These are phyloP conservation scores for Campoletis sonorensis DNA, from an alignment of 1,140 invertebrate species.

Conservation along the genomic window DNA sequence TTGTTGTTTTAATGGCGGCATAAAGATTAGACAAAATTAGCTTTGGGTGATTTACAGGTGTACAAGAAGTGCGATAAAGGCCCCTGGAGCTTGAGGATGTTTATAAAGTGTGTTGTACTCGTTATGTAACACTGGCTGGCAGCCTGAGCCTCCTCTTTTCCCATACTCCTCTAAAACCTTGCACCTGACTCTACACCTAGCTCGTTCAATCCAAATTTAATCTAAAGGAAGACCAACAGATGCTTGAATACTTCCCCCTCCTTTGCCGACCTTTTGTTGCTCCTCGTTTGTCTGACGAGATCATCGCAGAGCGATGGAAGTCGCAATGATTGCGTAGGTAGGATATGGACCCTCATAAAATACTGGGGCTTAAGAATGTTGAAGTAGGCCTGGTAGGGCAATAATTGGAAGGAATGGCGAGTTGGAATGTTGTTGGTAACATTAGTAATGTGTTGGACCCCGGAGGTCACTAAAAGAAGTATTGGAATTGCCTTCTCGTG, in stretches of 20 bases:
- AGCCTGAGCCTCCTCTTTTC: not conserved
- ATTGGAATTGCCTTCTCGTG: not conserved
- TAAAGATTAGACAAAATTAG: constrained; percentile 68
- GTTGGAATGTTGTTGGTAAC: too few relatives aligned
- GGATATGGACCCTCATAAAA: too few relatives aligned
- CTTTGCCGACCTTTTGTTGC: not conserved
- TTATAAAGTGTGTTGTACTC: not conserved
- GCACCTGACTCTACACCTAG: not conserved
- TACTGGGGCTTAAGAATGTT: too few relatives aligned
- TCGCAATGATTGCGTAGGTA: too few relatives aligned
- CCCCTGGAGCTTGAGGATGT: constrained; percentile 34
- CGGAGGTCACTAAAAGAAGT: not conserved
- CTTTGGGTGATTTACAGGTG: constrained; percentile 59
- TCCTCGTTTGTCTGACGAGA: not conserved
- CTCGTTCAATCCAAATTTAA: constrained; percentile 33
- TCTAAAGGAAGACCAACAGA: not conserved
- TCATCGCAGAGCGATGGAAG: not conserved
- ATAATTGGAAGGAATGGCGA: too few relatives aligned
- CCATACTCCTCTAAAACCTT: not conserved
- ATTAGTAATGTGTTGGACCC: not conserved
- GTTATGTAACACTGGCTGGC: not conserved
- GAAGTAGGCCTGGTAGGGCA: too few relatives aligned
- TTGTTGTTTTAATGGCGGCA: constrained; percentile 64
- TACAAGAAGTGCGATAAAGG: constrained; percentile 48
- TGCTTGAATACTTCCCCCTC: not conserved